These are phyloP conservation scores for Tubiluchus corallicola DNA, from an alignment of 2,888 invertebrate species.

Conservation along the genomic window DNA sequence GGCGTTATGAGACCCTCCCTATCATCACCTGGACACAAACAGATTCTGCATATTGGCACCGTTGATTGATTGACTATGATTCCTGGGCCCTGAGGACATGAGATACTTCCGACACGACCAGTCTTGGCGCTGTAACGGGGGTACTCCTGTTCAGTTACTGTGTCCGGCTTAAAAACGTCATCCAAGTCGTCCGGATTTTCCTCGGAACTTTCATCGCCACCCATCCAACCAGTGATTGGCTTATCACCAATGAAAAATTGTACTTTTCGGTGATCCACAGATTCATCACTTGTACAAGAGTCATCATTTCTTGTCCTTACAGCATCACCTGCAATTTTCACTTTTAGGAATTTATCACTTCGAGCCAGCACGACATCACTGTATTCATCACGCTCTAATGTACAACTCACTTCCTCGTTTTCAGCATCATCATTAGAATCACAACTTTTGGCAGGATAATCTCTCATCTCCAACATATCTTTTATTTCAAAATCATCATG, in stretches of 20 bases:
- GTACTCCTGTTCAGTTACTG: background rate
- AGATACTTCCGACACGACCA: background rate
- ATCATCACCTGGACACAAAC: constrained; percentile 29
- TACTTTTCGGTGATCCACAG: background rate
- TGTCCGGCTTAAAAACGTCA: background rate
- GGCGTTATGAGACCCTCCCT: constrained; percentile 33
- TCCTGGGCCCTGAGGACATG: constrained; percentile 1
- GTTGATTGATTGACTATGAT: constrained; percentile 5
- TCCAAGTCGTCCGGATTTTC: background rate
- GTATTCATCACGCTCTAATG: background rate
- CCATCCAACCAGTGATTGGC: too few relatives aligned
- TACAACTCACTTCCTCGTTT: background rate
- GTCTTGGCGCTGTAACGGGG: background rate
- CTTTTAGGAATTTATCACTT: background rate
- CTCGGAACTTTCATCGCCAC: background rate
- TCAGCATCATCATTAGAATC: too few relatives aligned
- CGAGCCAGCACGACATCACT: background rate
- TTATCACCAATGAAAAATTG: background rate
- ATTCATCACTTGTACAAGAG: too few relatives aligned
- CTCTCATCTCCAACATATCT: too few relatives aligned
- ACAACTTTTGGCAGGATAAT: too few relatives aligned
- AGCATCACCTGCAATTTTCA: too few relatives aligned
- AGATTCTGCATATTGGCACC: constrained; percentile 34
- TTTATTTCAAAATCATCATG: background rate
- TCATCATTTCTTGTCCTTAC: too few relatives aligned